A percentile compares a stretch with the other conserved stretches of the same genome.
Evolutionary conservation across 2,113 vertebrate species (phyloP).

Genomic region (Zootoca vivipara): DNA sequence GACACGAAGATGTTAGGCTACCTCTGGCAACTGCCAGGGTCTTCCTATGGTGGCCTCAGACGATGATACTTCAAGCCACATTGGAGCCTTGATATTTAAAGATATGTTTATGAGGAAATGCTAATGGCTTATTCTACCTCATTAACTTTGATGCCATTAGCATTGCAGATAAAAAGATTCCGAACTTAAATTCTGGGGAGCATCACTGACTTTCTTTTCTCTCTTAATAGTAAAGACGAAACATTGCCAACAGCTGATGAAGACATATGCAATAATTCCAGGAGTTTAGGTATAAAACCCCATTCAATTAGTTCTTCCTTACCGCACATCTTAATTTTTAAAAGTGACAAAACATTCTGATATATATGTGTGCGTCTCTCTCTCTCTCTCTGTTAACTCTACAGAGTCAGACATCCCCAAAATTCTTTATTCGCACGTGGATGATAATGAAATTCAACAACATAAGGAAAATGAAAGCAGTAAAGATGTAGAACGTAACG

Average conservation of each 20-base stretch:
- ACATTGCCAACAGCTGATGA: slow-evolving; percentile 55
- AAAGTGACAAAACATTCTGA: slow-evolving; percentile 37
- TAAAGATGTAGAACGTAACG: slow-evolving; percentile 60
- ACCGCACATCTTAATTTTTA: slow-evolving; percentile 52
- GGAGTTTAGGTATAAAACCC: slow-evolving; percentile 68
- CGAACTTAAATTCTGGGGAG: slow-evolving; percentile 45
- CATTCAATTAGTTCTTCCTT: slow-evolving; percentile 59
- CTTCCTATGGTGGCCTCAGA: background rate
- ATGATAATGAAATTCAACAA: slow-evolving; percentile 65
- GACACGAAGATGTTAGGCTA: background rate
- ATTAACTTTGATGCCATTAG: slow-evolving; percentile 28
- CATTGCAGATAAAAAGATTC: slow-evolving; percentile 27
- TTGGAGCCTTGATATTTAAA: background rate
- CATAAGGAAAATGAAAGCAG: slow-evolving; percentile 65
- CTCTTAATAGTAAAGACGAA: slow-evolving; percentile 81
- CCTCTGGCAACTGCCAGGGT: background rate
- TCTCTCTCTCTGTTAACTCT: slow-evolving; percentile 53
- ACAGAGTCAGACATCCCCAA: slow-evolving; percentile 73
- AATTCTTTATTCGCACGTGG: slow-evolving; percentile 74
- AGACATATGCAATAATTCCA: slow-evolving; percentile 69
- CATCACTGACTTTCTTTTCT: slow-evolving; percentile 53
- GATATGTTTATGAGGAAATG: slow-evolving; percentile 38
- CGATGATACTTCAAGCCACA: background rate
- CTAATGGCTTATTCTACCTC: slow-evolving; percentile 8
- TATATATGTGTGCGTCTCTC: background rate